Conservation (phyloP, 2,888 invertebrate species). For the Acanthococcus lagerstroemiae region DNA sequence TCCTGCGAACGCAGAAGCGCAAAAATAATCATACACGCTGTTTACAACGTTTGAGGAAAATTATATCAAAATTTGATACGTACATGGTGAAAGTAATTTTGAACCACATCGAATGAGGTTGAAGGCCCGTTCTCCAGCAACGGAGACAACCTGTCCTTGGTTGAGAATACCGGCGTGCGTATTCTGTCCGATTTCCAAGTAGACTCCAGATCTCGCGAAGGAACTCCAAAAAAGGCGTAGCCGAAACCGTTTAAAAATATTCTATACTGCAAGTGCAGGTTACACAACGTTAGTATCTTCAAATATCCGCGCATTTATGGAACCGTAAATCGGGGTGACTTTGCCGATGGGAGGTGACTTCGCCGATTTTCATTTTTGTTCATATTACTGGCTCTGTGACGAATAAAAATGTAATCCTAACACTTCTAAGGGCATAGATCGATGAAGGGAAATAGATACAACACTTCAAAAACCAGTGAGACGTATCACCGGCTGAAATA, state of each 20-base stretch:
- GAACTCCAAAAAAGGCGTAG: constrained; percentile 65
- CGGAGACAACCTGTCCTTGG: constrained; percentile 28
- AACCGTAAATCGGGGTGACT: too few species aligned
- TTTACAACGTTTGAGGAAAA: background rate
- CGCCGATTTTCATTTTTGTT: too few species aligned
- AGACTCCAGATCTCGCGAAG: constrained; percentile 59
- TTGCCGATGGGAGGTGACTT: too few species aligned
- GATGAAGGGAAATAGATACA: too few species aligned
- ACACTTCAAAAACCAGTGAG: too few species aligned
- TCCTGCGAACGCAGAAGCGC: constrained; percentile 43
- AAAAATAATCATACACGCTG: background rate
- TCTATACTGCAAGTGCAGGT: constrained; percentile 59
- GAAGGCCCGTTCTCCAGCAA: constrained; percentile 19
- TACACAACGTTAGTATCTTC: background rate
- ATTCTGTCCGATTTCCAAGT: constrained; percentile 55
- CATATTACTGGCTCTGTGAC: too few species aligned
- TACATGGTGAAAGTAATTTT: constrained; percentile 10
- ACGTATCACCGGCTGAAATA: too few species aligned
- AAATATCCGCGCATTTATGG: background rate
- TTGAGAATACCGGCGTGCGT: constrained; percentile 27
- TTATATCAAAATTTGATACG: background rate
- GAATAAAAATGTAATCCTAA: too few species aligned
- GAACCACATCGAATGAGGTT: constrained; percentile 19
- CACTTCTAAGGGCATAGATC: too few species aligned
- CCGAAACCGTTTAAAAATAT: constrained; percentile 76